These are phyloP conservation scores for Nephrotoma appendiculata DNA, from an alignment of 2,888 invertebrate genomes.

Conservation along the genomic window DNA sequence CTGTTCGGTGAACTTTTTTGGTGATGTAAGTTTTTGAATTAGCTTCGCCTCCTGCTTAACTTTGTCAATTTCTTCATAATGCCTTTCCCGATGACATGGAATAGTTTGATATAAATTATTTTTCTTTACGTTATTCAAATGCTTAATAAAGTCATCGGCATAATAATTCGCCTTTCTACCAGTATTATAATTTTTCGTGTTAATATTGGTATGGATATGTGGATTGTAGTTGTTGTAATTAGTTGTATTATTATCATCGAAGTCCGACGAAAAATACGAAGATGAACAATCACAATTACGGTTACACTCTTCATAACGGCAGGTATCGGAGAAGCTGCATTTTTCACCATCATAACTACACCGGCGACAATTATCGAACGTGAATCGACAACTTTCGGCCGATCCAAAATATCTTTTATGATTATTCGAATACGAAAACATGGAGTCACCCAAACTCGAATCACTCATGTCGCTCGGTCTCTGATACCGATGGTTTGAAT, in stretches of 20 bases:
- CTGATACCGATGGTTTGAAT: conserved; percentile 15
- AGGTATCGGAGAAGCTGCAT: conserved; percentile 31
- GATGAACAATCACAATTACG: conserved; percentile 32
- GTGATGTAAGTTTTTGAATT: background rate
- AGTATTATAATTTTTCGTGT: conserved; percentile 11
- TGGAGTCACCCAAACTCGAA: conserved; percentile 24
- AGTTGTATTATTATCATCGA: conserved; percentile 27
- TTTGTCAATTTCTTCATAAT: background rate
- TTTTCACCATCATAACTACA: conserved; percentile 30
- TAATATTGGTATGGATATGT: conserved; percentile 16
- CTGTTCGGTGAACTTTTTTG: background rate
- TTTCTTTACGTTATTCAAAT: conserved; percentile 31
- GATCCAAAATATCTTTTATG: conserved; percentile 30
- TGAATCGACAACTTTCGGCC: conserved; percentile 30
- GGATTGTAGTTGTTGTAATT: background rate
- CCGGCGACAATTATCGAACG: conserved; percentile 27
- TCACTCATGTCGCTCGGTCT: conserved; percentile 22
- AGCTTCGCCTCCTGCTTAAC: background rate
- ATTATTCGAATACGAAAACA: conserved; percentile 21
- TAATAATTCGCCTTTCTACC: conserved; percentile 15
- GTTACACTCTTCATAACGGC: conserved; percentile 26
- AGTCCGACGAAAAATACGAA: conserved; percentile 32
- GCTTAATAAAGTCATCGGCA: conserved; percentile 33
- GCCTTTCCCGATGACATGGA: background rate
- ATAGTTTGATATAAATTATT: conserved; percentile 27